These are phyloP conservation scores for Cryptocheilus praepositus DNA, from an alignment of 2,888 invertebrate genomes.

Conservation along the genomic window DNA sequence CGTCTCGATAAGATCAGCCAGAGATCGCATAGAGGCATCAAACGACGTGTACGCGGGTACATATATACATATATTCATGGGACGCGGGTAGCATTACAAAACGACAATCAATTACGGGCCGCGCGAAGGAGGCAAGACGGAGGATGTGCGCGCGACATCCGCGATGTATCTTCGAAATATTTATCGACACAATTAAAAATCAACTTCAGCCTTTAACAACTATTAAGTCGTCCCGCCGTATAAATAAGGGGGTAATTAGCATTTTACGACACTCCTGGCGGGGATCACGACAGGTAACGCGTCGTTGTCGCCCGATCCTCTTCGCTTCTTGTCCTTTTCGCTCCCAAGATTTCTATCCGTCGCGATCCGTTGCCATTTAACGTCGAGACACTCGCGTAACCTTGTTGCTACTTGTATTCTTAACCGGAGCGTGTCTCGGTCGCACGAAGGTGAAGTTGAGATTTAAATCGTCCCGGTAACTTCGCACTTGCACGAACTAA, in stretches of 20 bases:
- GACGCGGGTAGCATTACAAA: background rate
- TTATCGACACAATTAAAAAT: conserved; percentile 32
- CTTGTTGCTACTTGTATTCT: conserved; percentile 30
- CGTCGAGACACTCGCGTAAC: too few species aligned
- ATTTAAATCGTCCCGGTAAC: conserved; percentile 33
- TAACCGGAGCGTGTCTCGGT: conserved; percentile 25
- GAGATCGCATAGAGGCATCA: conserved; percentile 18
- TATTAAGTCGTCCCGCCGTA: conserved; percentile 18
- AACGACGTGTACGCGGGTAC: conserved; percentile 18
- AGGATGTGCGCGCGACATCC: conserved; percentile 5
- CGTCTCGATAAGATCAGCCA: conserved; percentile 31
- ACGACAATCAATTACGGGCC: conserved; percentile 20
- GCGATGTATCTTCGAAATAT: conserved; percentile 13
- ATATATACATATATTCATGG: too few species aligned
- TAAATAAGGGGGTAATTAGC: conserved; percentile 31
- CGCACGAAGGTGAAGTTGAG: conserved; percentile 25
- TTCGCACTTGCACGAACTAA: conserved; percentile 4
- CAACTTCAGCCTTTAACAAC: conserved; percentile 19
- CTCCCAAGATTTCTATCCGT: background rate
- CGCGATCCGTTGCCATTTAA: background rate
- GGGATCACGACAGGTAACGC: background rate
- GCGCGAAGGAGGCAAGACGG: background rate
- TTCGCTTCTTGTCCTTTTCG: background rate
- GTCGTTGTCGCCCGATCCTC: background rate
- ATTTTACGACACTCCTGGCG: conserved; percentile 25